These are phyloP conservation scores for Erythrocebus patas DNA, from an alignment of 2,113 vertebrate species.

Conservation along the genomic window DNA sequence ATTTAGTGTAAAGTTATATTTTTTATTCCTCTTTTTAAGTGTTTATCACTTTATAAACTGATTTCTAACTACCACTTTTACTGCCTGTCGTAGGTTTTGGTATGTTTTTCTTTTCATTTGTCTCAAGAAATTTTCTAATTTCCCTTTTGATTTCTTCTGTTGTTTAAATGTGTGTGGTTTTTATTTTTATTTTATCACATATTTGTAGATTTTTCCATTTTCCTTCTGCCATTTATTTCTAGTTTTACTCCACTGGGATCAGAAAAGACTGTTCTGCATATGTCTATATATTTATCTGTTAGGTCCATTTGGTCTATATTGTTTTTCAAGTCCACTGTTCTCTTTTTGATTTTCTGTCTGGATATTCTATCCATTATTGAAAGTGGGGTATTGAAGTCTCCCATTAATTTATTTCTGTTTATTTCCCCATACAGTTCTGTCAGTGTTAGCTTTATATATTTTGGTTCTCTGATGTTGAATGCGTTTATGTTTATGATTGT, in stretches of 20 bases:
- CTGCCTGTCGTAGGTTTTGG: neutral
- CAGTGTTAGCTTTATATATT: neutral
- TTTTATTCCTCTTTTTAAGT: neutral
- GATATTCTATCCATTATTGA: neutral
- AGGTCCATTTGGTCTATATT: neutral
- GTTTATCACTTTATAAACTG: neutral
- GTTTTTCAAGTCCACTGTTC: neutral
- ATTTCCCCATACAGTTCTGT: neutral
- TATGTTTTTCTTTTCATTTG: neutral
- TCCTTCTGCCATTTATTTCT: neutral
- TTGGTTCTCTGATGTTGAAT: neutral
- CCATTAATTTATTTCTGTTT: neutral
- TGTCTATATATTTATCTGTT: neutral
- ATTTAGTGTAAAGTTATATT: neutral
- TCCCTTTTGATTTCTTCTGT: neutral
- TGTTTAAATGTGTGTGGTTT: neutral
- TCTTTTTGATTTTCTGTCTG: neutral
- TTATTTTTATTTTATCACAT: neutral
- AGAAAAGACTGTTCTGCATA: neutral
- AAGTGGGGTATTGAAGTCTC: neutral
- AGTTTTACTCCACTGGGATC: neutral
- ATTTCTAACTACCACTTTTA: neutral
- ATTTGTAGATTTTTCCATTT: neutral
- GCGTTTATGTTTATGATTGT: neutral
- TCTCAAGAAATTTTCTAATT: neutral